These are phyloP conservation scores for Gadus macrocephalus DNA, from an alignment of 2,113 vertebrate genomes.

Conservation along the genomic window DNA sequence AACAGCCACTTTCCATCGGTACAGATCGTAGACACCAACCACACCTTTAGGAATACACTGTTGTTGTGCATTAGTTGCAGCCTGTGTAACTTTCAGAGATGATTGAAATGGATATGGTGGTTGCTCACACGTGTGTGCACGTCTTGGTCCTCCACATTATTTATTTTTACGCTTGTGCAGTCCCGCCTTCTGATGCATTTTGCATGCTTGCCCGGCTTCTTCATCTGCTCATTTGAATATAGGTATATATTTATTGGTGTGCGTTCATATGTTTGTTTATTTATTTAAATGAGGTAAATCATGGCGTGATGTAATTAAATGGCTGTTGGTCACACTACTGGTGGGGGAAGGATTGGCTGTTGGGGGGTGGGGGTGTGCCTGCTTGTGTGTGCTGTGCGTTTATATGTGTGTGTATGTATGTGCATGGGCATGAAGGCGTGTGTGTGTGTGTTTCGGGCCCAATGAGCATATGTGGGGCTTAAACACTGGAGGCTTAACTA, in stretches of 20 bases:
- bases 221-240: slow-evolving; percentile 66
- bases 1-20: too few species aligned
- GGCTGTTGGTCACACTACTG: slow-evolving; percentile 72
- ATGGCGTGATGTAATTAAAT: slow-evolving; percentile 75
- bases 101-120: neutral
- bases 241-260: slow-evolving; percentile 69
- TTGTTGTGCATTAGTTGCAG: neutral
- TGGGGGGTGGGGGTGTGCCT: slow-evolving; percentile 33
- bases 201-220: slow-evolving; percentile 42
- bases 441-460: slow-evolving; percentile 51
- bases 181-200: slow-evolving; percentile 48
- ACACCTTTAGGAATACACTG: slow-evolving; percentile 2
- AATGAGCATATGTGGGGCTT: slow-evolving; percentile 70
- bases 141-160: slow-evolving; percentile 41
- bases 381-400: slow-evolving; percentile 28
- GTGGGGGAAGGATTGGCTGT: slow-evolving; percentile 68
- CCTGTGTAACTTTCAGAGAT: slow-evolving; percentile 1
- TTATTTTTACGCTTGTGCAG: slow-evolving; percentile 49
- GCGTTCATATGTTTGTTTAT: slow-evolving; percentile 66
- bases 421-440: slow-evolving; percentile 31
- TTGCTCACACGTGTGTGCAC: slow-evolving; percentile 24
- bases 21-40: neutral
- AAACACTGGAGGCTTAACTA: slow-evolving; percentile 74
- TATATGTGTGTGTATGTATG: slow-evolving; percentile 43
- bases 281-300: slow-evolving; percentile 72